Base-by-base conservation (phyloP, 2,797 vertebrate species). In the Falco columbarius region DNA sequence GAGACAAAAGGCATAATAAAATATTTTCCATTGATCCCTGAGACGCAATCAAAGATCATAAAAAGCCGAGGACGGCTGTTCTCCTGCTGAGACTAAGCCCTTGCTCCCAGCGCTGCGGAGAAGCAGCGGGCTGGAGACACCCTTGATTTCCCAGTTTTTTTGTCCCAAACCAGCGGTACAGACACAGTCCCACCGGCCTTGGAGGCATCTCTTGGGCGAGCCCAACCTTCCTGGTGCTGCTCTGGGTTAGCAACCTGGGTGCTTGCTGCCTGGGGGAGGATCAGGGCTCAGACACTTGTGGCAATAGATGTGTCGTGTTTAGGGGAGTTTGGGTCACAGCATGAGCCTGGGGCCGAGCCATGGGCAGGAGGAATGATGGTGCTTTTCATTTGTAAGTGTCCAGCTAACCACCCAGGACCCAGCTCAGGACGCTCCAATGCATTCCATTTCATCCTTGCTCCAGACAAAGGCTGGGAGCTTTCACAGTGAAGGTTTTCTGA, bases 1-100 rank as follows among this genome's bases (percentile, higher is more conserved):
- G 95, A 93, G 87, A 95, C 79, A 93, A 92, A 94, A 95, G 84
- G 82, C 91, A 73, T 71, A 80, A 85, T 96, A 81, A 95, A 92
- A 83, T 42, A 85, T 95, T 92, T 93, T 8, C 95, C 89, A 90
- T 54, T 88, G 95, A 89, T 92, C 92, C 91, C 84, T 3, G 3
- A 82, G 94, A 91, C 46, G 90, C 88, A 74, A 40, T 74, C 88
- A 84, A 71, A 79, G 70, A 23, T n/a, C 58, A 24, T 6, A 18
- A 67, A 61, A 26, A 84, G 49, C 21, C 0, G 5, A 76, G 67
- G 55, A 27, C 3, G 44, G 44, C 44, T 42, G 10, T 30, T 58
- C 62, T 56, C 44, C 58, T 42, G 71, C 89, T 76, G 79, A 9
- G 15, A 38, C 5, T 23, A 15, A 86, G 22, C 36, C 81, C 67